Percentiles rank a stretch among this genome's conserved stretches.
phyloP scores from a whole-genome alignment of 1,140 invertebrate species.

The Neodiprion virginianus region DNA sequence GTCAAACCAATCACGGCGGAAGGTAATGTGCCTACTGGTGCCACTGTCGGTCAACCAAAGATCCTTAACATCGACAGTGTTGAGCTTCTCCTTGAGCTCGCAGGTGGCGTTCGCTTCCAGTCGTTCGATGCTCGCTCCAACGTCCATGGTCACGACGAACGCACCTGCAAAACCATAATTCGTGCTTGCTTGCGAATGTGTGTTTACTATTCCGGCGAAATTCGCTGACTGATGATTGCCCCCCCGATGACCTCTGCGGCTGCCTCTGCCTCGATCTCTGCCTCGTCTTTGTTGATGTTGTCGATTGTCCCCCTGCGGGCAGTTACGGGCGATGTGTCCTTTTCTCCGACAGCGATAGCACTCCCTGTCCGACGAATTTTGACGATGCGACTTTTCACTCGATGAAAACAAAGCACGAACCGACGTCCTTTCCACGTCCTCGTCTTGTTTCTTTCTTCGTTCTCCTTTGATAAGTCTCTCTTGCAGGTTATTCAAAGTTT shows the following conservation, averaged over 20 bases:
- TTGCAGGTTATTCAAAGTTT: slow-evolving; percentile 19
- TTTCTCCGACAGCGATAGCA: neutral
- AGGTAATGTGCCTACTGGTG: slow-evolving; percentile 31
- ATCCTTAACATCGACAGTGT: slow-evolving; percentile 18
- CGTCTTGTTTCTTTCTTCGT: neutral
- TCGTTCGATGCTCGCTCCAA: neutral
- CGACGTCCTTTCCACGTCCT: neutral
- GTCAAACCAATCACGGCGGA: slow-evolving; percentile 34
- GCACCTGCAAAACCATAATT: neutral
- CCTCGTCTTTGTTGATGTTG: neutral
- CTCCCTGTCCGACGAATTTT: neutral
- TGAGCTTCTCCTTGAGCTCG: slow-evolving; percentile 1
- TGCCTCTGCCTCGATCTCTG: no score
- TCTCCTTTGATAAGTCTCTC: neutral
- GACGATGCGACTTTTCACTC: neutral
- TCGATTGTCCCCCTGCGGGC: neutral
- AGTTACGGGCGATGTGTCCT: neutral
- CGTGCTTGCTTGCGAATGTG: neutral
- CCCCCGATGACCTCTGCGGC: neutral
- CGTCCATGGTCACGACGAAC: neutral
- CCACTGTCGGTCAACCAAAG: slow-evolving; percentile 33
- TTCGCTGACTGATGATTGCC: neutral
- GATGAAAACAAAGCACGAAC: neutral
- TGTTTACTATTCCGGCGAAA: neutral
- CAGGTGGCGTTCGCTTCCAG: neutral